Conservation (phyloP, 1,140 invertebrate species). For the Protaetia brevitarsis region DNA sequence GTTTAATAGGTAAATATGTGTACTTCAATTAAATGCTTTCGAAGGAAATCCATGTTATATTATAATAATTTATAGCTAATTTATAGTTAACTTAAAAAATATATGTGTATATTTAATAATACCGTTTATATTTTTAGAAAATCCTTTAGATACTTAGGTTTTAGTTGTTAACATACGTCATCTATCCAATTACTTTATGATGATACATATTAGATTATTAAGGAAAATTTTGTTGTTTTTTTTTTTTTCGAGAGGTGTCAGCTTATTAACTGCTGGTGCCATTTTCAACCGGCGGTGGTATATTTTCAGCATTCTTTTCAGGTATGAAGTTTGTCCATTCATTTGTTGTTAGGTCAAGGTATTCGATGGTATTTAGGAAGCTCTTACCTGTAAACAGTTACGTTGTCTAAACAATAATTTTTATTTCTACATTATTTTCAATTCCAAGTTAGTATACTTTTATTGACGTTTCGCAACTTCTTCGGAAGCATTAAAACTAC, state of each 20-base stretch:
- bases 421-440: too few species aligned
- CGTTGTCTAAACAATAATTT: constrained; percentile 13
- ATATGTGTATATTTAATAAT: background rate
- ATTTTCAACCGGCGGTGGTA: background rate
- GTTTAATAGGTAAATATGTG: too few species aligned
- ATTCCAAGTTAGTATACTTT: too few species aligned
- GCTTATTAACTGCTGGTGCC: constrained; percentile 22
- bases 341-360: constrained; percentile 64
- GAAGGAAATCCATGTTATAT: too few species aligned
- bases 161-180: too few species aligned
- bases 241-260: too few species aligned
- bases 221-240: background rate
- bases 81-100: constrained; percentile 8
- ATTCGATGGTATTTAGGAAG: constrained; percentile 82
- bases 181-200: background rate
- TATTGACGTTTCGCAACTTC: constrained; percentile 23
- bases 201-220: constrained; percentile 7
- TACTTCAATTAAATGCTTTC: too few species aligned
- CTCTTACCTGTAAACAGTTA: constrained; percentile 55
- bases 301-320: constrained; percentile 37
- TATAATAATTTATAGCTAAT: background rate
- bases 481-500: too few species aligned
- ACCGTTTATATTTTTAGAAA: background rate
- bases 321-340: constrained; percentile 69
- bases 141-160: too few species aligned